Evolutionary conservation across 2,113 vertebrate genomes (phyloP).

Genomic region (Cygnus buccinator): DNA sequence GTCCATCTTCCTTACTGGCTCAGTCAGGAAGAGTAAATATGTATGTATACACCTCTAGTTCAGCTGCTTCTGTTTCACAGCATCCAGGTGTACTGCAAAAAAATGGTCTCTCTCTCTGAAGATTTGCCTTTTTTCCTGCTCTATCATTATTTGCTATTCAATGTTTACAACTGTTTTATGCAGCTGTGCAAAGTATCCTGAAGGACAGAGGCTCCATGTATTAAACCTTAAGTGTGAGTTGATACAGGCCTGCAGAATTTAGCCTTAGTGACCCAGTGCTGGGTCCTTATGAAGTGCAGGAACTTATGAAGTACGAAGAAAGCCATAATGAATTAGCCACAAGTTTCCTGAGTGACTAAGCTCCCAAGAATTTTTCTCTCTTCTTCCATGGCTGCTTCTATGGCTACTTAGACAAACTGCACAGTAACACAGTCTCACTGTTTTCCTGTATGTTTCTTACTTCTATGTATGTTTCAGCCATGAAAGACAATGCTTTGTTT

Average conservation of each 20-base stretch:
- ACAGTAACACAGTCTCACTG: not conserved
- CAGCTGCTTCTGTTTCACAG: not conserved
- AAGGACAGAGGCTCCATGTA: not conserved
- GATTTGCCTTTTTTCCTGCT: not conserved
- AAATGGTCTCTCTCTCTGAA: not conserved
- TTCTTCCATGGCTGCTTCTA: not conserved
- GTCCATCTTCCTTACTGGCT: not conserved
- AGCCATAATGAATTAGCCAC: not conserved
- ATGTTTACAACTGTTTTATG: not conserved
- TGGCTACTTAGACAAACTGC: not conserved
- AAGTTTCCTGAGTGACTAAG: not conserved
- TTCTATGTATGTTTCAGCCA: not conserved
- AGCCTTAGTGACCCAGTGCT: not conserved
- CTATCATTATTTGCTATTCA: not conserved
- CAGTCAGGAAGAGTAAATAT: not conserved
- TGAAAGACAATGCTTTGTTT: not conserved
- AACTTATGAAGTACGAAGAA: not conserved
- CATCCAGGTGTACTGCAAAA: not conserved
- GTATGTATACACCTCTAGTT: not conserved
- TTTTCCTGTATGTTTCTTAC: not conserved
- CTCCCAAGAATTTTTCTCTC: not conserved
- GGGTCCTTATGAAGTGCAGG: not conserved
- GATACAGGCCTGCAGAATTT: not conserved
- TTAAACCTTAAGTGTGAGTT: not conserved
- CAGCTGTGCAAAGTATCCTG: not conserved